These are phyloP conservation scores for Pheosia tremula DNA, from an alignment of 2,888 invertebrate genomes.

Conservation along the genomic window DNA sequence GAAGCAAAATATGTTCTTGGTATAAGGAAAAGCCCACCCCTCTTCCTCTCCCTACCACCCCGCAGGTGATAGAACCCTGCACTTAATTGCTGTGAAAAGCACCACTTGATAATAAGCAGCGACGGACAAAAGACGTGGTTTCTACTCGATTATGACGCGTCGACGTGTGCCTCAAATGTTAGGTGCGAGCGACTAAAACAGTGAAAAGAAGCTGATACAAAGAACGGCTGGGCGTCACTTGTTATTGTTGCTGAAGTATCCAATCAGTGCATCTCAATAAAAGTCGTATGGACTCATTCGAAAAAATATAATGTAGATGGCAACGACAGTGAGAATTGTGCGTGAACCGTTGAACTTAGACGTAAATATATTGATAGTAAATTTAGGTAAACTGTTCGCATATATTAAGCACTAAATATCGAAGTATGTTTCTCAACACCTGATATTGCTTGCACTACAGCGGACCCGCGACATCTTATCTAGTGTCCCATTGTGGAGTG, in stretches of 20 bases:
- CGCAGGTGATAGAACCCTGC: slow-evolving; percentile 39
- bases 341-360: too few relatives aligned
- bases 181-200: background rate
- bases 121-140: slow-evolving; percentile 61
- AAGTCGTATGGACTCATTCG: too few relatives aligned
- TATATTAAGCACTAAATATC: too few relatives aligned
- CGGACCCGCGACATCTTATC: slow-evolving; percentile 34
- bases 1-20: slow-evolving; percentile 17
- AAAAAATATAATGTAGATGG: too few relatives aligned
- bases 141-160: slow-evolving; percentile 48
- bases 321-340: too few relatives aligned
- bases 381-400: too few relatives aligned
- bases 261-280: too few relatives aligned
- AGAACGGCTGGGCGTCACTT: background rate
- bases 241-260: too few relatives aligned
- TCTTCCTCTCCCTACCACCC: background rate
- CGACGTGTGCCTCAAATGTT: slow-evolving; percentile 10
- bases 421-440: background rate
- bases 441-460: slow-evolving; percentile 20
- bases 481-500: slow-evolving; percentile 48
- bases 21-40: slow-evolving; percentile 2
- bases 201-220: background rate
- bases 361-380: too few relatives aligned
- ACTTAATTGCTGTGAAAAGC: slow-evolving; percentile 64
- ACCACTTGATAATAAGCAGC: slow-evolving; percentile 58